Conservation (phyloP, 37 sponge, comb jelly and placozoan genomes). For the Halichondria panicea region DNA sequence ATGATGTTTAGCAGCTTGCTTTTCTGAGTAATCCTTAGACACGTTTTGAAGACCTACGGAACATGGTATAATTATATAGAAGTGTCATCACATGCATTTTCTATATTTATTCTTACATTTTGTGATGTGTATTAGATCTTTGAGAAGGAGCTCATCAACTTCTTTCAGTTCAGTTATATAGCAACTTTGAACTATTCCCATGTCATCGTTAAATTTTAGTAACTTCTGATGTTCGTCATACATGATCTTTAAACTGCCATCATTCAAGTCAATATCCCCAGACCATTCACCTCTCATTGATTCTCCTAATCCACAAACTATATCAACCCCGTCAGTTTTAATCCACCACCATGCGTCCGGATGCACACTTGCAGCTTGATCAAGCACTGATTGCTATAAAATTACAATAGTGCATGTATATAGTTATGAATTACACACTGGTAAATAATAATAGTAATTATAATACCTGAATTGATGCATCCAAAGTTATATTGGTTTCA, state of each 20-base stretch:
- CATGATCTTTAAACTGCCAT: background rate
- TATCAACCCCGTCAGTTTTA: constrained; percentile 30
- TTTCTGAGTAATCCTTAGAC: background rate
- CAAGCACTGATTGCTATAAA: too few species aligned
- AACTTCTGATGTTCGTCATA: background rate
- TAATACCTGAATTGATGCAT: too few species aligned
- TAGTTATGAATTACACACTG: too few species aligned
- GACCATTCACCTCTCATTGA: constrained; percentile 6
- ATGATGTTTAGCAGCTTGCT: background rate
- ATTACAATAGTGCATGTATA: too few species aligned
- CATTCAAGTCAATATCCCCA: constrained; percentile 30
- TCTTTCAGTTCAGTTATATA: background rate
- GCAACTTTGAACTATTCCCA: background rate
- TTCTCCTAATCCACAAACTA: constrained; percentile 16
- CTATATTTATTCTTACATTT: background rate
- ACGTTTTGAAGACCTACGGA: too few species aligned
- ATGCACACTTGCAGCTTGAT: constrained; percentile 15
- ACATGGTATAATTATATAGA: too few species aligned
- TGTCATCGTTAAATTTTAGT: background rate
- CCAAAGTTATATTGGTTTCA: too few species aligned
- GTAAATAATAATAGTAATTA: too few species aligned
- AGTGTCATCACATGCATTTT: background rate
- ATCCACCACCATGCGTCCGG: constrained; percentile 42
- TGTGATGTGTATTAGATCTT: background rate
- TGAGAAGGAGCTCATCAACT: background rate